Evolutionary conservation across 2,797 vertebrate genomes (phyloP), one percentile per base, ranked within the genome.

Genomic region (Bucorvus abyssinicus): DNA sequence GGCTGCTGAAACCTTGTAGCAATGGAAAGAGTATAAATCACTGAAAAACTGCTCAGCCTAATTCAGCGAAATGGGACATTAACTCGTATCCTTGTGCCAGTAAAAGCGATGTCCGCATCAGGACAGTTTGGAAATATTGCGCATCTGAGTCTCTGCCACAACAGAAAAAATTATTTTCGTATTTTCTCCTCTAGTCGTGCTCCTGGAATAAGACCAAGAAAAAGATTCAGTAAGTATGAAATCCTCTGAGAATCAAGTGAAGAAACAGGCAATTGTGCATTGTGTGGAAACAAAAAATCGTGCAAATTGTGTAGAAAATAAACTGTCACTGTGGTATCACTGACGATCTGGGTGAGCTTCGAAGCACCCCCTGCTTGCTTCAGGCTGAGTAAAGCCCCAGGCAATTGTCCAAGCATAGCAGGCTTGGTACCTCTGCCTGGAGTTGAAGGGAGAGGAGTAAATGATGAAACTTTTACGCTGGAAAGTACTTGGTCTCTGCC

Each of bases 21-120:
- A 95, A 79, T 88, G 94, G 93, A 94, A 95, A 89, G 92, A 92
- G 34, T 73, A 94, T 90, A 95, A 96, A 94, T 93, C 76, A 94
- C 13, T 69, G 69, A 94, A 91, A 91, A 90, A 53, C 34, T 84
- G 50, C 55, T 95, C 55, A 61, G 53, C 50, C 45, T 90, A 91
- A 88, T 96, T 88, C 55, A 84, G 91, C 61, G 84, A 91, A 95
- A 74, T 86, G 69, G 86, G 77, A 84, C 88, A 94, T 89, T 89
- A 90, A 24, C 70, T 81, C 63, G 70, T 86, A 78, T 59, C 92
- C 44, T 90, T 91, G 55, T 92, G 84, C 86, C 86, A 93, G 77
- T 89, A 90, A 90, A 88, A 90, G 74, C 74, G 73, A 19, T 47
- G 86, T 93, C 77, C 47, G 36, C 90, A 59, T 76, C 78, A 88